Percentiles rank a stretch among this genome's conserved stretches.
Conservation (phyloP, 2,888 invertebrate genomes). For the Polydrusus pterygomalis region DNA sequence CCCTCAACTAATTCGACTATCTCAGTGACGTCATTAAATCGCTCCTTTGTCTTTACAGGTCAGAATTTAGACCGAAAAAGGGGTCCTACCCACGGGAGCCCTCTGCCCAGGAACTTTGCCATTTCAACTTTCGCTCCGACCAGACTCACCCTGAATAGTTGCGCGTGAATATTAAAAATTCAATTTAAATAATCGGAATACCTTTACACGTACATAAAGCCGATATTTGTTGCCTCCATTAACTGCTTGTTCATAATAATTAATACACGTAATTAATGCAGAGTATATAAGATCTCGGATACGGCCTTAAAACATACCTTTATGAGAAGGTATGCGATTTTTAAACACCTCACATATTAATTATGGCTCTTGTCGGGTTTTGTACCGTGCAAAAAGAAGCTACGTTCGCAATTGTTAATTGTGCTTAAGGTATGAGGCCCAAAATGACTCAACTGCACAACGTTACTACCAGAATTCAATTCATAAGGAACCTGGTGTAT, state of each 20-base stretch:
- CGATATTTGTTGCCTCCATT: constrained; percentile 51
- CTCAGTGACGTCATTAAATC: too few relatives aligned
- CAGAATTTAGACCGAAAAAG: too few relatives aligned
- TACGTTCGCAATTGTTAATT: constrained; percentile 23
- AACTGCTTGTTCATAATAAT: constrained; percentile 52
- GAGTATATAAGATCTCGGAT: constrained; percentile 47
- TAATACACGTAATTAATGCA: constrained; percentile 53
- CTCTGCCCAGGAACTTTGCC: too few relatives aligned
- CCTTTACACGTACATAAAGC: constrained; percentile 30
- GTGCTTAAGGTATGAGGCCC: too few relatives aligned
- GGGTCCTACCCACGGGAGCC: too few relatives aligned
- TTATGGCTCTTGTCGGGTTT: constrained; percentile 46
- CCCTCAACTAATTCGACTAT: too few relatives aligned
- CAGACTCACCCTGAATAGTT: too few relatives aligned
- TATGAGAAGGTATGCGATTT: constrained; percentile 54
- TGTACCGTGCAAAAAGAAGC: constrained; percentile 22
- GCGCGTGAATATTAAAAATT: constrained; percentile 19
- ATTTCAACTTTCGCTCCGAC: too few relatives aligned
- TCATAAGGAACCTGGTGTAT: too few relatives aligned
- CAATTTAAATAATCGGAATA: constrained; percentile 49
- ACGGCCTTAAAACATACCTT: constrained; percentile 54
- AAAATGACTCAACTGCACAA: too few relatives aligned
- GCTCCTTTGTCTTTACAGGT: too few relatives aligned
- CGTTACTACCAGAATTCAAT: too few relatives aligned
- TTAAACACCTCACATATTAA: constrained; percentile 52